Evolutionary conservation across 2,888 invertebrate species (phyloP).

Genomic region (Volucella bombylans): DNA sequence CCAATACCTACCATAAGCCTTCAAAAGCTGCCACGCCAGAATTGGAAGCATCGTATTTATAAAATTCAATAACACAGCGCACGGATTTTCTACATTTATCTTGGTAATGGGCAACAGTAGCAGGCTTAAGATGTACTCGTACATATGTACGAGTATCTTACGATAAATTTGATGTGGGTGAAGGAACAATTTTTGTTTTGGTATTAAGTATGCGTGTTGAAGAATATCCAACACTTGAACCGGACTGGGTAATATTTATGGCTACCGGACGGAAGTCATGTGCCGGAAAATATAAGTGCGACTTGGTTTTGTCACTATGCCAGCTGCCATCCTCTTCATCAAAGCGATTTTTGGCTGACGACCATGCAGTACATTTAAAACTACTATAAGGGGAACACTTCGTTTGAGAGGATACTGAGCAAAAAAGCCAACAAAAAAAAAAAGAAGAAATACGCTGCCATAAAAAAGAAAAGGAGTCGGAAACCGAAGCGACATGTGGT

Average conservation of each 20-base stretch:
- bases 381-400: conserved; percentile 5
- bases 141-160: background rate
- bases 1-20: conserved; percentile 2
- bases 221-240: conserved; percentile 44
- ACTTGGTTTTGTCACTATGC: conserved; percentile 68
- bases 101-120: conserved; percentile 18
- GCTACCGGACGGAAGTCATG: conserved; percentile 61
- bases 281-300: conserved; percentile 69
- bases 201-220: conserved; percentile 29
- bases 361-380: conserved; percentile 35
- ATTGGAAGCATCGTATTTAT: conserved; percentile 42
- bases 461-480: conserved; percentile 50
- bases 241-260: conserved; percentile 56
- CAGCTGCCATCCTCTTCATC: conserved; percentile 63
- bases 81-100: conserved; percentile 60
- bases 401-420: conserved; percentile 22
- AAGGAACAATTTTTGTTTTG: background rate
- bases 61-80: conserved; percentile 61
- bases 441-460: conserved; percentile 15
- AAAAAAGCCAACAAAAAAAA: conserved; percentile 20
- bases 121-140: conserved; percentile 4
- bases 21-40: conserved; percentile 22
- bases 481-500: conserved; percentile 63
- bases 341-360: conserved; percentile 58
- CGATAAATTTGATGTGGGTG: conserved; percentile 8